These are phyloP conservation scores for Alfaro cultratus DNA, from an alignment of 2,797 vertebrate genomes.

Conservation along the genomic window DNA sequence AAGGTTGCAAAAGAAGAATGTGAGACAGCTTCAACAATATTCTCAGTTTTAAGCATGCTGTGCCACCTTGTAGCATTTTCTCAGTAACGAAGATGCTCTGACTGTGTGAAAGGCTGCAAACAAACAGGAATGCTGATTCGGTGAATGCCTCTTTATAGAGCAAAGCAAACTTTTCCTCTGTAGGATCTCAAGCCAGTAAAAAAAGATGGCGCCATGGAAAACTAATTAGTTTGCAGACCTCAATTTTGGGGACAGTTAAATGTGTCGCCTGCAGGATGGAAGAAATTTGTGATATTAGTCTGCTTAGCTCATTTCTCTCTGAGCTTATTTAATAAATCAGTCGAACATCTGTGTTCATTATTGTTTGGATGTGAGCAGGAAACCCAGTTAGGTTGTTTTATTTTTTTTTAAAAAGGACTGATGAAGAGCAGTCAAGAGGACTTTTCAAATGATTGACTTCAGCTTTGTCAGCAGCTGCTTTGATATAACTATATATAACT, in stretches of 20 bases:
- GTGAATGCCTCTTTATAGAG: constrained; percentile 35
- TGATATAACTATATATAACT: background rate
- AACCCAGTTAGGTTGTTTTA: background rate
- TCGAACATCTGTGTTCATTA: constrained; percentile 8
- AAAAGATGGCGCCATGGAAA: constrained; percentile 48
- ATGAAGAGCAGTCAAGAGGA: background rate
- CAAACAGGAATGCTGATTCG: constrained; percentile 33
- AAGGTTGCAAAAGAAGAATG: background rate
- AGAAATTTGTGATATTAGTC: constrained; percentile 46
- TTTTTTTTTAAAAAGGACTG: background rate
- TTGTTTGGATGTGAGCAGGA: background rate
- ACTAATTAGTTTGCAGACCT: constrained; percentile 64
- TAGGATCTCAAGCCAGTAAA: constrained; percentile 16
- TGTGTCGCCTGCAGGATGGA: constrained; percentile 46
- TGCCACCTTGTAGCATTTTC: constrained; percentile 15
- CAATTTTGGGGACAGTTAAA: constrained; percentile 49
- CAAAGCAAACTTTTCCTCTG: constrained; percentile 32
- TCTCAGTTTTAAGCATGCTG: background rate
- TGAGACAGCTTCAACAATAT: background rate
- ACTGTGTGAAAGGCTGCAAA: constrained; percentile 22
- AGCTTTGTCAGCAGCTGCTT: background rate
- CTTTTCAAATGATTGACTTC: background rate
- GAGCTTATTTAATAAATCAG: constrained; percentile 41
- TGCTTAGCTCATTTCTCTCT: constrained; percentile 18
- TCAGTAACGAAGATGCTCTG: constrained; percentile 10